A percentile compares a stretch with the other conserved stretches of the same genome.
Evolutionary conservation across 2,888 invertebrate genomes (phyloP).

Genomic region (Erebia palarica): DNA sequence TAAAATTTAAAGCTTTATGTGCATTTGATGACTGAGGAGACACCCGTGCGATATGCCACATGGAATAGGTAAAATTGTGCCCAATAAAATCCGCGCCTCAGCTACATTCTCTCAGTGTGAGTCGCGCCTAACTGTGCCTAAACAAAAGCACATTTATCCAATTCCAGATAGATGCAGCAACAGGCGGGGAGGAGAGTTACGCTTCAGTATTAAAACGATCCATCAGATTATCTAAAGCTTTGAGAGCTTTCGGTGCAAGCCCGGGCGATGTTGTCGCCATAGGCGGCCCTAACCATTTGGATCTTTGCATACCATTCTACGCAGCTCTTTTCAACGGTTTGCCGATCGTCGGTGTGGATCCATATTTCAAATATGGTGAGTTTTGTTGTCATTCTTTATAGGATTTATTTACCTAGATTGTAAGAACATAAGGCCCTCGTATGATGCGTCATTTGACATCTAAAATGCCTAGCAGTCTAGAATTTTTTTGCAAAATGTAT

Average conservation of each 20-base stretch:
- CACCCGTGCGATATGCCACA: too few relatives aligned
- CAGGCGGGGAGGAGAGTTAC: slow-evolving; percentile 60
- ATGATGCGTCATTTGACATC: too few relatives aligned
- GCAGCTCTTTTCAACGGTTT: slow-evolving; percentile 63
- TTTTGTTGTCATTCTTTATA: background rate
- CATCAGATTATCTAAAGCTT: slow-evolving; percentile 54
- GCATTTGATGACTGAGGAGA: too few relatives aligned
- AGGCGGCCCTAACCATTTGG: slow-evolving; percentile 63
- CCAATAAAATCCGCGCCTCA: too few relatives aligned
- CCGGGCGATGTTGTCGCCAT: slow-evolving; percentile 65
- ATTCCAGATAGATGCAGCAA: slow-evolving; percentile 66
- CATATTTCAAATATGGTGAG: slow-evolving; percentile 61
- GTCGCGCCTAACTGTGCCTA: background rate
- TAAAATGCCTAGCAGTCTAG: too few relatives aligned
- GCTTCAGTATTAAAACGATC: slow-evolving; percentile 57
- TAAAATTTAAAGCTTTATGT: too few relatives aligned
- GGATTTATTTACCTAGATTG: too few relatives aligned
- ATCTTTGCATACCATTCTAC: slow-evolving; percentile 63
- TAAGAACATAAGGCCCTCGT: too few relatives aligned
- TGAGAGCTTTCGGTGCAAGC: slow-evolving; percentile 52
- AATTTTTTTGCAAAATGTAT: too few relatives aligned
- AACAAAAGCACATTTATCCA: slow-evolving; percentile 12
- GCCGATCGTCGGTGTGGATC: slow-evolving; percentile 63
- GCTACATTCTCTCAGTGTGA: too few relatives aligned
- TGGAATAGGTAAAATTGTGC: too few relatives aligned